Evolutionary conservation across 2,797 vertebrate genomes (phyloP).

Genomic region (Sphenodon punctatus): DNA sequence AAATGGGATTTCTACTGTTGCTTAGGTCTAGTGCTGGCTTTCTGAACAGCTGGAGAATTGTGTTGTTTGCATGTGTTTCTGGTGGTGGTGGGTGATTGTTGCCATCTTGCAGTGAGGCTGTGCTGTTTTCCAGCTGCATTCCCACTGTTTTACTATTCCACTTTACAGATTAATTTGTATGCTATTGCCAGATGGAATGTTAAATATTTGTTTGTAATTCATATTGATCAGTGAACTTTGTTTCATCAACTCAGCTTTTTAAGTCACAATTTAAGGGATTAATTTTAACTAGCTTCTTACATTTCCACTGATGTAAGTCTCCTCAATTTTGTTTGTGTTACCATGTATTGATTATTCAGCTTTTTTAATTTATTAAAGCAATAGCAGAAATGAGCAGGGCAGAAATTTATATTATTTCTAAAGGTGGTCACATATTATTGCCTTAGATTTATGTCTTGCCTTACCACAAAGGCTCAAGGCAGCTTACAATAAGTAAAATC

Average conservation of each 20-base stretch:
- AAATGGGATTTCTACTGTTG: too few species aligned
- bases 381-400: not conserved
- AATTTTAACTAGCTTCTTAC: not conserved
- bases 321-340: not conserved
- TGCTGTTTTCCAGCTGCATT: not conserved
- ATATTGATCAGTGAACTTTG: not conserved
- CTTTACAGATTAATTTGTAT: not conserved
- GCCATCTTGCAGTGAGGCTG: not conserved
- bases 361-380: not conserved
- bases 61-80: too few species aligned
- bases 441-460: too few species aligned
- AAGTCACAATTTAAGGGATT: not conserved
- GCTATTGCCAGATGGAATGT: constrained; percentile 1
- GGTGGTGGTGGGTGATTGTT: not conserved
- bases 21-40: too few species aligned
- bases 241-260: not conserved
- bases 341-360: not conserved
- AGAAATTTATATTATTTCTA: not conserved
- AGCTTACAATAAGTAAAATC: too few species aligned
- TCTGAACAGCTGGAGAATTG: too few species aligned
- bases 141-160: not conserved
- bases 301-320: not conserved
- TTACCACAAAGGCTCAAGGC: too few species aligned
- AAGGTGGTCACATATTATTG: too few species aligned
- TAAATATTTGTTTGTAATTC: not conserved